phyloP scores from a whole-genome alignment of 1,140 invertebrate genomes.

The Drosophila micromelanica region DNA sequence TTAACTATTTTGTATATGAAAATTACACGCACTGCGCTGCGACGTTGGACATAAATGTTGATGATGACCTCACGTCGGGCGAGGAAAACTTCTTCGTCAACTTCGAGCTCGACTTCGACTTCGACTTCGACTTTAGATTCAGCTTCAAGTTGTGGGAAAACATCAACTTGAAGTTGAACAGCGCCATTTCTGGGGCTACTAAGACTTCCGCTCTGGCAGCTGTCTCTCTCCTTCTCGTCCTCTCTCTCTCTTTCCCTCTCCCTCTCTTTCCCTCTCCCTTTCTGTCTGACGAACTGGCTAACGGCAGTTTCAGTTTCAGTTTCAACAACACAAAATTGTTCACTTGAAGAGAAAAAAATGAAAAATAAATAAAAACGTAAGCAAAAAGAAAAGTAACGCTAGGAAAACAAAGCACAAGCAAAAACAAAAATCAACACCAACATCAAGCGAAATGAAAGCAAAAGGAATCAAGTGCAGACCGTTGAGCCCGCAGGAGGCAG shows the following conservation, averaged over 20 bases:
- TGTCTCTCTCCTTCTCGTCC: slow-evolving; percentile 1
- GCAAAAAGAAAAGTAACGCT: neutral
- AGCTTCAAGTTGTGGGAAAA: slow-evolving; percentile 11
- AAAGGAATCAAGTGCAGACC: slow-evolving; percentile 46
- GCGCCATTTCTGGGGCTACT: slow-evolving; percentile 41
- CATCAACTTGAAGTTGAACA: slow-evolving; percentile 30
- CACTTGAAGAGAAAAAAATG: slow-evolving; percentile 14
- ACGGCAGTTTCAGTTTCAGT: slow-evolving; percentile 70
- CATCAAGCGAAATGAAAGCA: slow-evolving; percentile 47
- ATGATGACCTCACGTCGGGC: slow-evolving; percentile 33
- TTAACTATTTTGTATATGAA: slow-evolving; percentile 74
- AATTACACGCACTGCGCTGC: slow-evolving; percentile 45
- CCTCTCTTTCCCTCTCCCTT: neutral
- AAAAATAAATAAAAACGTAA: slow-evolving; percentile 21
- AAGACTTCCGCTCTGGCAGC: slow-evolving; percentile 49
- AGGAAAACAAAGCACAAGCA: slow-evolving; percentile 1
- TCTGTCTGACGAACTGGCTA: slow-evolving; percentile 40
- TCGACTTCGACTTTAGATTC: slow-evolving; percentile 13
- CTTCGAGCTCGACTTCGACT: neutral
- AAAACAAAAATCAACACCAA: slow-evolving; percentile 13
- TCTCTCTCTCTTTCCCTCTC: slow-evolving; percentile 8
- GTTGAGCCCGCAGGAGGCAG: slow-evolving; percentile 32
- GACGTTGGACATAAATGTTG: slow-evolving; percentile 22
- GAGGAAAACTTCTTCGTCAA: slow-evolving; percentile 13
- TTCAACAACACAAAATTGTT: slow-evolving; percentile 52